Evolutionary conservation across 2,888 invertebrate genomes (phyloP).

Genomic region (Drosophila subsilvestris): DNA sequence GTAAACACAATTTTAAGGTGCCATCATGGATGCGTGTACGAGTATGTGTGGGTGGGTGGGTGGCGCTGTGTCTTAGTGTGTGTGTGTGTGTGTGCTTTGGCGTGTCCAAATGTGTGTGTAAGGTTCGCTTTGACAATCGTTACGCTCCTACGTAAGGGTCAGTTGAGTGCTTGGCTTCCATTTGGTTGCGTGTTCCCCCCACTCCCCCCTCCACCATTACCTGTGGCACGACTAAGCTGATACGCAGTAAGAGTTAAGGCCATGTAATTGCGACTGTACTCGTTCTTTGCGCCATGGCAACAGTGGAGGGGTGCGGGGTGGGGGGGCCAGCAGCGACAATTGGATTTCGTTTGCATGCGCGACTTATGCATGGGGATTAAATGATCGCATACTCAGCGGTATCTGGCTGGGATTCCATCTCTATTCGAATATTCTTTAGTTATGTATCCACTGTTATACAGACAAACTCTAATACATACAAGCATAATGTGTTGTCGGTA

Average conservation of each 20-base stretch:
- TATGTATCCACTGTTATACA: not conserved
- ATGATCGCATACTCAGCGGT: too few relatives aligned
- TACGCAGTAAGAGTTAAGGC: conserved; percentile 31
- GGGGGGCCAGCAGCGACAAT: not conserved
- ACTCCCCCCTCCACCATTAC: not conserved
- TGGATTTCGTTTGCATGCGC: not conserved
- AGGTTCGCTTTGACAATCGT: conserved; percentile 13
- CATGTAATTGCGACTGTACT: conserved; percentile 24
- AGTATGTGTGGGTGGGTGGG: too few relatives aligned
- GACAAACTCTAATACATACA: not conserved
- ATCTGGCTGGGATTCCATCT: too few relatives aligned
- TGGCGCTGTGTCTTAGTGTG: too few relatives aligned
- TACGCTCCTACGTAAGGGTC: not conserved
- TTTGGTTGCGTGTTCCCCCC: not conserved
- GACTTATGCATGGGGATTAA: not conserved
- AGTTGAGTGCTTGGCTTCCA: conserved; percentile 1
- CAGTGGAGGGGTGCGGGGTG: too few relatives aligned
- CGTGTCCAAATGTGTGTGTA: conserved; percentile 32
- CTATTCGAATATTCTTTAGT: not conserved
- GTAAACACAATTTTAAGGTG: conserved; percentile 52
- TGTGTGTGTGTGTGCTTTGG: not conserved
- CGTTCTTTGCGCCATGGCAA: conserved; percentile 20
- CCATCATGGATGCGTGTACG: conserved; percentile 7
- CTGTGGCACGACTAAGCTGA: conserved; percentile 14
- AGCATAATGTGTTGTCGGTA: too few relatives aligned